Evolutionary conservation across 2,113 vertebrate genomes (phyloP).

Genomic region (Ailuropoda melanoleuca): DNA sequence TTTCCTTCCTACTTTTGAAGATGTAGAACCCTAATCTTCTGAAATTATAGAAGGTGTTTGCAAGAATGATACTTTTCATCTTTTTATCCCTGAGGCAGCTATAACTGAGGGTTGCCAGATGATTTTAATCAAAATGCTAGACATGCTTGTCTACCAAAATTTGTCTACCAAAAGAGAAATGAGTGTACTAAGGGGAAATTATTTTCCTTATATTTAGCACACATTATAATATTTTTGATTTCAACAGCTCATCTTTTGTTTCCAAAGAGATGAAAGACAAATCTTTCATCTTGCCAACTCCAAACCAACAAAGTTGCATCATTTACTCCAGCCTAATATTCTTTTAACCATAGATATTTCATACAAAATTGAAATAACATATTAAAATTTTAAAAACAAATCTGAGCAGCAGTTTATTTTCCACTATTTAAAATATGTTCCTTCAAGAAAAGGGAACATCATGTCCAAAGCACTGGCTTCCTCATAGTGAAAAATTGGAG

Average conservation of each 20-base stretch:
- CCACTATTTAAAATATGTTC: conserved; percentile 36
- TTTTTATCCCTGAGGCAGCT: not conserved
- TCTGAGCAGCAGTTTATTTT: conserved; percentile 23
- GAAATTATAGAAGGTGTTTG: not conserved
- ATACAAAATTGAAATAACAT: not conserved
- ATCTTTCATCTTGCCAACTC: not conserved
- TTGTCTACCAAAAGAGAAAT: not conserved
- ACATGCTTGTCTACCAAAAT: not conserved
- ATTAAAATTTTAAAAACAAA: conserved; percentile 6
- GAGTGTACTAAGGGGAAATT: not conserved
- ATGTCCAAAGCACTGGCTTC: not conserved
- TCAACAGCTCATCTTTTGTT: not conserved
- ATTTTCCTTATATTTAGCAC: not conserved
- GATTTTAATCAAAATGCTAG: not conserved
- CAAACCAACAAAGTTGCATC: not conserved
- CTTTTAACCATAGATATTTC: not conserved
- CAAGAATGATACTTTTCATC: not conserved
- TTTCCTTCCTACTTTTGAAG: not conserved
- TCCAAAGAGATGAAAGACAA: not conserved
- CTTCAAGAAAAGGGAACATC: not conserved
- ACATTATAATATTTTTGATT: not conserved
- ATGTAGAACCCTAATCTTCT: not conserved
- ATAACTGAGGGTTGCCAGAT: not conserved
- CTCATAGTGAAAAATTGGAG: not conserved
- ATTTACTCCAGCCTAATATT: not conserved